Evolutionary conservation across 2,888 invertebrate genomes (phyloP).

Genomic region (Yponomeuta sedellus): DNA sequence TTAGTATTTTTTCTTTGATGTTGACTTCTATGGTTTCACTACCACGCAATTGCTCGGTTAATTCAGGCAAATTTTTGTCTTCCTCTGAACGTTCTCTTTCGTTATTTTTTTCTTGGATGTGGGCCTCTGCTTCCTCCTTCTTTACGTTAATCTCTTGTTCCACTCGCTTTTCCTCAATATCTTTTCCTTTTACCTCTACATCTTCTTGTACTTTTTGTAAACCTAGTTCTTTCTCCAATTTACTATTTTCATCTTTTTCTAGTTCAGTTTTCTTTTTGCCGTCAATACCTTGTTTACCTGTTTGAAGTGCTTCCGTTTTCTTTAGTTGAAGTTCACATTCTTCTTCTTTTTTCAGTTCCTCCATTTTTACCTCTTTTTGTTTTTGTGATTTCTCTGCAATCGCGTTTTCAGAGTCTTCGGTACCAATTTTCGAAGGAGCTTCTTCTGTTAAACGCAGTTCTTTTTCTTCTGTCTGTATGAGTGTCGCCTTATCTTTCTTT

Average conservation of each 20-base stretch:
- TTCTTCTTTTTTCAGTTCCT: conserved; percentile 15
- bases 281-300: not conserved
- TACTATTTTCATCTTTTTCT: not conserved
- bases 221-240: not conserved
- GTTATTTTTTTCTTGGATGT: no score
- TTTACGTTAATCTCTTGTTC: no score
- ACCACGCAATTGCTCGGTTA: no score
- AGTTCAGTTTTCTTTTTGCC: not conserved
- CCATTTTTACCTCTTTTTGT: not conserved
- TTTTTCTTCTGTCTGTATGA: conserved; percentile 17
- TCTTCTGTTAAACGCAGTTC: conserved; percentile 21
- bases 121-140: no score
- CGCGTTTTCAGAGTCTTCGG: conserved; percentile 14
- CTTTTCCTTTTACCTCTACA: not conserved
- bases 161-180: not conserved
- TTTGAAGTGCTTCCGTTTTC: not conserved
- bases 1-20: no score
- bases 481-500: no score
- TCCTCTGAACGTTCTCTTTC: no score
- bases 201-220: not conserved
- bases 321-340: not conserved
- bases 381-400: conserved; percentile 10
- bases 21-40: no score
- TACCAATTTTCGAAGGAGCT: conserved; percentile 14
- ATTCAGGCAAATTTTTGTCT: no score